A percentile compares a stretch with the other conserved stretches of the same genome.
Conservation (phyloP, 2,113 vertebrate genomes). For the Gymnobelideus leadbeateri region DNA sequence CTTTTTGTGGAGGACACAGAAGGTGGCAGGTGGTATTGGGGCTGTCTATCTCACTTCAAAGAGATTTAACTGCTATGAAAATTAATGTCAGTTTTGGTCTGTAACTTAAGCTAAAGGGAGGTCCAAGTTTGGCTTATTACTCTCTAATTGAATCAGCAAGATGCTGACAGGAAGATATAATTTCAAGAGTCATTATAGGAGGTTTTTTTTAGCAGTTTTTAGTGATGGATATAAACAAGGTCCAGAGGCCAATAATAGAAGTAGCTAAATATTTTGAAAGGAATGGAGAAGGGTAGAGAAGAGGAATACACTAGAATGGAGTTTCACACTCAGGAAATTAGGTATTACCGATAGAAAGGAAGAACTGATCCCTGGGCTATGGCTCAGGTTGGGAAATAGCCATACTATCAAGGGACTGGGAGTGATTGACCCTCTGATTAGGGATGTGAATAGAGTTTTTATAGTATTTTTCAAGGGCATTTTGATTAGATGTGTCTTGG, state of each 20-base stretch:
- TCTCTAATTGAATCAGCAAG: not conserved
- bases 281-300: not conserved
- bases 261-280: not conserved
- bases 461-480: no score
- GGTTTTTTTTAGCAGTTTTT: not conserved
- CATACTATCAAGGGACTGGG: no score
- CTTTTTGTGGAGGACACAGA: not conserved
- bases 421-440: no score
- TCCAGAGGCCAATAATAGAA: not conserved
- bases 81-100: not conserved
- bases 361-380: not conserved
- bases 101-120: not conserved
- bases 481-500: no score
- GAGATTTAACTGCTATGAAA: not conserved
- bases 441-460: no score
- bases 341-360: not conserved
- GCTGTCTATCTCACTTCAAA: not conserved
- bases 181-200: not conserved
- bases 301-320: not conserved
- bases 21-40: no score
- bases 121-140: not conserved
- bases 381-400: no score
- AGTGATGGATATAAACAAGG: not conserved
- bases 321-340: not conserved
- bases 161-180: not conserved